Conservation (phyloP, 2,888 invertebrate species). For the Pogonocherus hispidulus region DNA sequence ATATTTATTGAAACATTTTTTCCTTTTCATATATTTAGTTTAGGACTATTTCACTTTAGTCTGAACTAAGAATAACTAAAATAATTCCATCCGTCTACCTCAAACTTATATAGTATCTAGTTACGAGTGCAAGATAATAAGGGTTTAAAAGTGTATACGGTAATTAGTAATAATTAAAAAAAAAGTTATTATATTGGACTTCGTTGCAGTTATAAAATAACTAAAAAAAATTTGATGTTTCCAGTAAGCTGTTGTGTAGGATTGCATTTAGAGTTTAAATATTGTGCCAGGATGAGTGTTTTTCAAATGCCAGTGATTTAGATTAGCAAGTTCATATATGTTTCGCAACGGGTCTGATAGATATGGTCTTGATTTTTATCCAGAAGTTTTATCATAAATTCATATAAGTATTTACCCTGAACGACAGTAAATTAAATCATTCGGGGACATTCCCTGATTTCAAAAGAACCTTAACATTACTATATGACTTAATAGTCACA, state of each 20-base stretch:
- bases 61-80: conserved; percentile 34
- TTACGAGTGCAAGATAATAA: conserved; percentile 66
- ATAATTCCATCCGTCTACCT: conserved; percentile 70
- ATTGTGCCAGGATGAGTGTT: conserved; percentile 57
- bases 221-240: conserved; percentile 60
- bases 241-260: conserved; percentile 61
- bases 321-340: conserved; percentile 37
- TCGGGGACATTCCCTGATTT: too few species aligned
- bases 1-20: conserved; percentile 55
- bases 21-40: conserved; percentile 26
- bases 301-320: conserved; percentile 51
- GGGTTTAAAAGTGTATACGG: conserved; percentile 69
- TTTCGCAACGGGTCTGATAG: conserved; percentile 32
- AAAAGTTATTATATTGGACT: conserved; percentile 57
- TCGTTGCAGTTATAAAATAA: conserved; percentile 64
- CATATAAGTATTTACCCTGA: too few species aligned
- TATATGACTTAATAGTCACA: too few species aligned
- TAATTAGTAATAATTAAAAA: conserved; percentile 51
- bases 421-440: too few species aligned
- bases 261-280: conserved; percentile 55
- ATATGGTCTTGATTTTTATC: conserved; percentile 15
- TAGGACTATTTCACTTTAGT: conserved; percentile 29
- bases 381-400: conserved; percentile 22
- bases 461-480: conserved; percentile 11
- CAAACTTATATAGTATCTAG: conserved; percentile 59